phyloP scores from a whole-genome alignment of 2,113 vertebrate genomes.

The Malaclemys terrapin region DNA sequence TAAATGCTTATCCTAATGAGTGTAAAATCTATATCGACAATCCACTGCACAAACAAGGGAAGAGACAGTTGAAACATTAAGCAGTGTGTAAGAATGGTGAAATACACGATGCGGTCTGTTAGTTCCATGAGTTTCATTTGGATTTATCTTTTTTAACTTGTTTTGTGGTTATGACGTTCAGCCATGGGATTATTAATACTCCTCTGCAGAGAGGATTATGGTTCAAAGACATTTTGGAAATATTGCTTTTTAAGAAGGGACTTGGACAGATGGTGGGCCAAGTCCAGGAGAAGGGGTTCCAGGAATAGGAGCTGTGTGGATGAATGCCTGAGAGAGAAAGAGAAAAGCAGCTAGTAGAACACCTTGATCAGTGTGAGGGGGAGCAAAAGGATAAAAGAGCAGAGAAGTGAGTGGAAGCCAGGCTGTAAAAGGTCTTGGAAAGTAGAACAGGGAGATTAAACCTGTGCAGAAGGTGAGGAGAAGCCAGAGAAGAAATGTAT shows the following conservation, averaged over 20 bases:
- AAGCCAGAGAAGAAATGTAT: constrained; percentile 65
- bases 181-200: not conserved
- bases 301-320: not conserved
- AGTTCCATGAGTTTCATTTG: not conserved
- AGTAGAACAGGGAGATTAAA: constrained; percentile 74
- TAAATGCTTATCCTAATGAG: not conserved
- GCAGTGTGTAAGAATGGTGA: not conserved
- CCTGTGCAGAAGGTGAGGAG: constrained; percentile 68
- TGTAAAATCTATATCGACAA: not conserved
- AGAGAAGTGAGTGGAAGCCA: constrained; percentile 51
- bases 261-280: not conserved
- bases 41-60: not conserved
- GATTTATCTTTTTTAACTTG: not conserved
- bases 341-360: not conserved
- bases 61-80: not conserved
- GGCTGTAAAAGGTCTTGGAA: constrained; percentile 69
- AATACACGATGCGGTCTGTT: not conserved
- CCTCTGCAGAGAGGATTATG: not conserved
- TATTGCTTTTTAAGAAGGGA: not conserved
- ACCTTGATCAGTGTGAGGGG: not conserved
- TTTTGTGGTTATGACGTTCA: not conserved
- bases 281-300: not conserved
- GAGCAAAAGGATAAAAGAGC: not conserved
- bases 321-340: not conserved
- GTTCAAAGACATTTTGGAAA: not conserved